Evolutionary conservation across 1,140 invertebrate species (phyloP), one percentile per base, ranked within the genome.

Genomic region (Hypothenemus hampei): DNA sequence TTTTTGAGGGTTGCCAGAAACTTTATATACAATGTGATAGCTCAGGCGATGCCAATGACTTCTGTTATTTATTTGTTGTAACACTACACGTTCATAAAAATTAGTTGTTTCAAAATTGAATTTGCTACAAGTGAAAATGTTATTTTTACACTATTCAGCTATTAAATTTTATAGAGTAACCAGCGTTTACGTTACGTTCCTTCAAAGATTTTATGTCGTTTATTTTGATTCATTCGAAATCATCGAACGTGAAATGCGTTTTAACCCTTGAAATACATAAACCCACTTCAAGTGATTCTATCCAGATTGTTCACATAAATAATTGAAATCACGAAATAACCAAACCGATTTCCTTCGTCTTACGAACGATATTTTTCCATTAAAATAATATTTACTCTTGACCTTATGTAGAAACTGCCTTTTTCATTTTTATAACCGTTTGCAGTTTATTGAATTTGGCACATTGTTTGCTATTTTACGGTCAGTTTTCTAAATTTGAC

Each of bases 391-490:
- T 51, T 51, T 51, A 41, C 24, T 8, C 23, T 21, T 18, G 13
- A 22, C n/a, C 19, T 24, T n/a, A 24, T 51, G 36, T 51, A 51
- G 37, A 51, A 51, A 40, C 16, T 24, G 48, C 16, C 15, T 37
- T 51, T 51, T 26, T 13, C 37, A 51, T 41, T 51, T 49, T 51
- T 41, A 41, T 51, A 51, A 51, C 40, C 36, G 41, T 51, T 41
- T 10, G 7, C 37, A 36, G 36, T 51, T 51, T 51, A 40, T 51
- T 51, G 48, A 41, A 49, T 49, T 49, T 39, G 47, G 35, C 19
- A 49, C 37, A 49, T 39, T 41, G 37, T 51, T 51, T 51, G 48
- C 37, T 51, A 40, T 40, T 24, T 41, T 51, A 41, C 16, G 23
- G 20, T 19, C 22, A 31, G 31, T 15, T 16, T 51, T 41, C 36